Conservation (phyloP, 2,113 vertebrate genomes). For the Columba janthina region DNA sequence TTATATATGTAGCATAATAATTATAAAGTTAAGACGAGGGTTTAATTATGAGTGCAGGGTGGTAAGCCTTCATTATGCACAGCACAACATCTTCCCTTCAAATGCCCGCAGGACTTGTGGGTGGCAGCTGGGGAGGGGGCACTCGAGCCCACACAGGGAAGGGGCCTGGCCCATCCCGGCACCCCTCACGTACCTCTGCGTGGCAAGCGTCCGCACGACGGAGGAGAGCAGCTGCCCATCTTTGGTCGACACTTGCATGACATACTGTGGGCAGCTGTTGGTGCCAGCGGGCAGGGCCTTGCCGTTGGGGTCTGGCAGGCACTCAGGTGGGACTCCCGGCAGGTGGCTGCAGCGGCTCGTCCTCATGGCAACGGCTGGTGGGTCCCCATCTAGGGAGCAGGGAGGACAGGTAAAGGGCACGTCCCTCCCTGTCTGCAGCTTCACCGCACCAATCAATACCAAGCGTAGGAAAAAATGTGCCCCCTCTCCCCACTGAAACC, state of each 20-base stretch:
- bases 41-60: background rate
- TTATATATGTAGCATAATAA: background rate
- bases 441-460: background rate
- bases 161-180: rapidly evolving
- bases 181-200: slow-evolving; percentile 74
- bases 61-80: background rate
- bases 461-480: background rate
- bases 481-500: rapidly evolving
- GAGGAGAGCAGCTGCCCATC: slow-evolving; percentile 83
- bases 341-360: slow-evolving; percentile 80
- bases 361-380: slow-evolving; percentile 79
- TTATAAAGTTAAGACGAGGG: rapidly evolving
- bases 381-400: slow-evolving; percentile 76
- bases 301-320: slow-evolving; percentile 43
- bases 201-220: slow-evolving; percentile 75
- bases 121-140: background rate
- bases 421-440: background rate
- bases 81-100: no score
- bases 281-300: slow-evolving; percentile 71
- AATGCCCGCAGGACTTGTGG: rapidly evolving
- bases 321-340: slow-evolving; percentile 79
- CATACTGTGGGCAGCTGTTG: slow-evolving; percentile 77
- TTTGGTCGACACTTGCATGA: slow-evolving; percentile 82
- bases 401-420: background rate
- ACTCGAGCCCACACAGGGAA: background rate